phyloP scores from a whole-genome alignment of 2,797 vertebrate species.

The Melanotaenia pygmaea region DNA sequence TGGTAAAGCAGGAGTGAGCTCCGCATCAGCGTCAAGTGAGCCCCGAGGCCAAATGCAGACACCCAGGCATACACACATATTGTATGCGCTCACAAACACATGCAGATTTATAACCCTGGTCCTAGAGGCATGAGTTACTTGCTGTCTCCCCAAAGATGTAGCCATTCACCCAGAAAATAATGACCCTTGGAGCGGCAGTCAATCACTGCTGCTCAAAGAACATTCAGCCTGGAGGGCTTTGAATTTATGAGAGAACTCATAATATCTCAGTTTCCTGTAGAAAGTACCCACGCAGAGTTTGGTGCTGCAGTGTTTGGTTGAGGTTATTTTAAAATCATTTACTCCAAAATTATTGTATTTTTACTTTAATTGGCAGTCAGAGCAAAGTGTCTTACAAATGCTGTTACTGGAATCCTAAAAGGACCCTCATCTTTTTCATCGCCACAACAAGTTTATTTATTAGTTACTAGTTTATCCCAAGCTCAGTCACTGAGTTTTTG shows the following conservation, averaged over 20 bases:
- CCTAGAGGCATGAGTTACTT: slow-evolving; percentile 64
- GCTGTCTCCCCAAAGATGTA: slow-evolving; percentile 55
- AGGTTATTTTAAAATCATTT: slow-evolving; percentile 11
- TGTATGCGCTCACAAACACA: slow-evolving; percentile 9
- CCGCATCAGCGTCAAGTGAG: slow-evolving; percentile 34
- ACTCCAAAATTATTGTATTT: neutral
- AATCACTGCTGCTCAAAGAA: slow-evolving; percentile 58
- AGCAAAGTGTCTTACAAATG: neutral
- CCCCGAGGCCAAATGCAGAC: slow-evolving; percentile 35
- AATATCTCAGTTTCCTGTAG: slow-evolving; percentile 57
- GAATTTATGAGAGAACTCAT: slow-evolving; percentile 59
- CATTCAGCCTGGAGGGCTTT: slow-evolving; percentile 41
- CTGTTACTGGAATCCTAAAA: neutral
- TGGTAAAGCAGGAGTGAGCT: slow-evolving; percentile 42
- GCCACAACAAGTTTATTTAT: no score
- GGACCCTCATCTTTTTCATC: neutral
- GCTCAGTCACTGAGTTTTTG: no score
- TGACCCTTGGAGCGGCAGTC: slow-evolving; percentile 63
- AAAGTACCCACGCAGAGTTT: slow-evolving; percentile 33
- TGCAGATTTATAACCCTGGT: slow-evolving; percentile 66
- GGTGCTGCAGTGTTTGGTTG: slow-evolving; percentile 12
- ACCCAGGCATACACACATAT: slow-evolving; percentile 23
- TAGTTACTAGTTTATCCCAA: no score
- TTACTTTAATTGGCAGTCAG: neutral
- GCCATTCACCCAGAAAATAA: slow-evolving; percentile 67